Conservation (phyloP, 2,888 invertebrate species). For the Tinea pellionella region DNA sequence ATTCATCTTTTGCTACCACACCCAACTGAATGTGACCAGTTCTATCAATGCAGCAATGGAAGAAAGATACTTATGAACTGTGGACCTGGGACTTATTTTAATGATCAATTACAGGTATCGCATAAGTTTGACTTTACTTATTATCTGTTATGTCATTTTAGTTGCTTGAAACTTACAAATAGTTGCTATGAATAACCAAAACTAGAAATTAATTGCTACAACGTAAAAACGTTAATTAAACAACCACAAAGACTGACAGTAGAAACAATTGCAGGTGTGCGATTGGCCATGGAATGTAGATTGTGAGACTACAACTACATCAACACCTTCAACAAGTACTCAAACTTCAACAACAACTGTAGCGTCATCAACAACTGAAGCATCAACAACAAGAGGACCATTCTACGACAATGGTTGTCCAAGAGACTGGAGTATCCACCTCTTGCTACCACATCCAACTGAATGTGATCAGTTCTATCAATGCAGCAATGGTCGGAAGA, state of each 20-base stretch:
- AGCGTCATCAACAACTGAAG: constrained; percentile 2
- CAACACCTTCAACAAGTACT: not conserved
- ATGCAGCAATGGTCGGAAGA: constrained; percentile 31
- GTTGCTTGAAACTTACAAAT: no score
- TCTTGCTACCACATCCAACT: constrained; percentile 31
- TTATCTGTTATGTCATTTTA: no score
- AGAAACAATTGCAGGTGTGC: constrained; percentile 21
- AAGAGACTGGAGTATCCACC: constrained; percentile 22
- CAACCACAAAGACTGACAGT: no score
- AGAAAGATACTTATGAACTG: constrained; percentile 27
- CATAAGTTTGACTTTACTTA: no score
- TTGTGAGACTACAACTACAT: constrained; percentile 17
- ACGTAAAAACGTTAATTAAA: no score
- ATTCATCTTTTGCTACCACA: constrained; percentile 30
- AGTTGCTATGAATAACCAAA: no score
- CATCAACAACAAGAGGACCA: not conserved
- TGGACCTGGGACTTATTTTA: constrained; percentile 29
- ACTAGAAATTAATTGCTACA: no score
- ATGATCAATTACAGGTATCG: constrained; percentile 30
- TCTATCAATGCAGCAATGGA: constrained; percentile 37
- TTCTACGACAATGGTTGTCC: constrained; percentile 28
- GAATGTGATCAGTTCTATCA: constrained; percentile 37
- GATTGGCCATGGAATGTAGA: constrained; percentile 22
- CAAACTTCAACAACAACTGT: not conserved
- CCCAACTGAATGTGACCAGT: constrained; percentile 32